A percentile compares a stretch with the other conserved stretches of the same genome.
phyloP scores from a whole-genome alignment of 2,113 vertebrate species.

The Hydrolagus affinis region DNA sequence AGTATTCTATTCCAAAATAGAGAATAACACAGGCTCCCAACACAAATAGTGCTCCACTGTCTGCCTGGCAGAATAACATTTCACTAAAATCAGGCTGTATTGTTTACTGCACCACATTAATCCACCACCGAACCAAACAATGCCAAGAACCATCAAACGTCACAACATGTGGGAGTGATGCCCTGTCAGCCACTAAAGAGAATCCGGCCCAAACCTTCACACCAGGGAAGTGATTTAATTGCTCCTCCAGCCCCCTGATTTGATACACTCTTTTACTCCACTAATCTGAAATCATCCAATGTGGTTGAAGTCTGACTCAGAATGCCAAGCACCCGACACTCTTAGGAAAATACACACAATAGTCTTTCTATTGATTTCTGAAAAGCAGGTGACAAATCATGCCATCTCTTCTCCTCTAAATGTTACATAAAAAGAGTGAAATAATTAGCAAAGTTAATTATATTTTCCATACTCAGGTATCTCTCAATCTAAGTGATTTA shows the following conservation, averaged over 20 bases:
- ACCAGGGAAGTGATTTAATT: background rate
- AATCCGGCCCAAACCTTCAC: background rate
- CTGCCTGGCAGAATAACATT: background rate
- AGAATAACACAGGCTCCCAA: background rate
- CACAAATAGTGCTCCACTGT: background rate
- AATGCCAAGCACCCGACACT: background rate
- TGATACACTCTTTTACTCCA: background rate
- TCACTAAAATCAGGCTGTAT: too few species aligned
- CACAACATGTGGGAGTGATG: background rate
- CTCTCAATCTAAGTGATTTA: background rate
- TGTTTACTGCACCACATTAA: too few species aligned
- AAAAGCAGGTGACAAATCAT: background rate
- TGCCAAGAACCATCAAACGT: background rate
- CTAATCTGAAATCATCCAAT: background rate
- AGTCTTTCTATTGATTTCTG: background rate
- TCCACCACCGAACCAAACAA: too few species aligned
- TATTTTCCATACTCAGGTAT: background rate
- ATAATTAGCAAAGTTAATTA: background rate
- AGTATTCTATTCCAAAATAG: too few species aligned
- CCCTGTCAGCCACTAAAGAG: background rate
- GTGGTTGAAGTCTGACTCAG: too few species aligned
- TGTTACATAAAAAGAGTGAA: background rate
- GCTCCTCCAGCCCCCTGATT: background rate
- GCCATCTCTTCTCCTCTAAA: background rate
- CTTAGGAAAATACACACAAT: background rate